phyloP scores from a whole-genome alignment of 2,797 vertebrate genomes.

The Lepus townsendii region DNA sequence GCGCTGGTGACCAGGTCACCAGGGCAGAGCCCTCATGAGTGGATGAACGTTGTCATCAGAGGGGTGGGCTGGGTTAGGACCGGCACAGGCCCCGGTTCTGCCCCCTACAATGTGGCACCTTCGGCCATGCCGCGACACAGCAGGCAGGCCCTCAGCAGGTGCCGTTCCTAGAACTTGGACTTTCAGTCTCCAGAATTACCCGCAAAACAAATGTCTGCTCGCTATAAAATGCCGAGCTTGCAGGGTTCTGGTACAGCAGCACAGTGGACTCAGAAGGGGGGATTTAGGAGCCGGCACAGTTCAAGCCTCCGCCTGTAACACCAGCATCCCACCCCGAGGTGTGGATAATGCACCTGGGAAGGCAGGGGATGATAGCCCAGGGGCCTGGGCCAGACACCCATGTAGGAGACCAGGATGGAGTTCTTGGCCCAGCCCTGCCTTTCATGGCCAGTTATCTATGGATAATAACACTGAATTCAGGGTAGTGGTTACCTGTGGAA shows the following conservation, averaged over 20 bases:
- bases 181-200: background rate
- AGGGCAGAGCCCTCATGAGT: background rate
- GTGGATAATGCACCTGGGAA: no score
- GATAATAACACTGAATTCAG: background rate
- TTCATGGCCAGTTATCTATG: no score
- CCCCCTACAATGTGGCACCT: background rate
- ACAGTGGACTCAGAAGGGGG: background rate
- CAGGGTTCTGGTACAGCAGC: background rate
- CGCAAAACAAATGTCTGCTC: background rate
- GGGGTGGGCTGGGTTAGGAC: background rate
- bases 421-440: no score
- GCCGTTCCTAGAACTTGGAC: background rate
- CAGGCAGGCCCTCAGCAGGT: background rate
- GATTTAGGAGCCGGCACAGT: no score
- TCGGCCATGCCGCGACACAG: background rate
- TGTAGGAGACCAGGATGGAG: no score
- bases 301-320: no score
- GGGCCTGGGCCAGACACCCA: no score
- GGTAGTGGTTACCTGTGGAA: background rate
- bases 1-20: background rate
- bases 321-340: no score
- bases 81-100: no score
- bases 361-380: no score
- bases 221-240: background rate
- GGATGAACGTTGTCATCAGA: background rate